Base-by-base conservation (phyloP, 2,888 invertebrate genomes). In the Drosophila stalkeri region DNA sequence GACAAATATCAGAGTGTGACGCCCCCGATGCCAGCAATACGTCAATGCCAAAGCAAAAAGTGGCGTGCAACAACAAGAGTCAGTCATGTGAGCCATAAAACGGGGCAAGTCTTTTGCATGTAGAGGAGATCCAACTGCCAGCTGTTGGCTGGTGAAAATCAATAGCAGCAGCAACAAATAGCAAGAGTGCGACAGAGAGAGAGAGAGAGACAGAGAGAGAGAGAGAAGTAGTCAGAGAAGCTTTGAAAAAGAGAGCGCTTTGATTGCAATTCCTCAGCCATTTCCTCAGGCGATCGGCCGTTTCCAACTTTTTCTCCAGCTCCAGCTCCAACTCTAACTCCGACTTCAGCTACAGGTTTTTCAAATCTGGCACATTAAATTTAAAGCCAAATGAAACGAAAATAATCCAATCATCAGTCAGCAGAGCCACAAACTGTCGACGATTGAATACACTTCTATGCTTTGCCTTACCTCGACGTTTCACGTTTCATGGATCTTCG, bases 321-420 rank as follows among this genome's bases (percentile, higher is more conserved):
- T 47, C n/a, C 23, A 27, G 9, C 51, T 49, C 16, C 20, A 44
- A 7, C 20, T 44, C 44, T 44, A 20, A 44, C 72, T 56, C 52
- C 31, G 46, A 20, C 62, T 55, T 57, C 85, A 85, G 85, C 59
- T 84, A 89, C 83, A 91, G 90, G 91, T 83, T 90, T 90, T 91
- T 82, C 80, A 91, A 90, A 88, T 85, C 89, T 90, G 91, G 82
- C 86, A 82, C 91, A 86, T 82, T 89, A 86, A 86, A 81, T 80
- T 76, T 81, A 76, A 82, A 89, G 73, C 79, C 88, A 85, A 85
- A 85, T 89, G 72, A 82, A 85, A 76, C 72, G 74, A 79, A 89
- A 77, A 87, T 70, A 79, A 78, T 76, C 65, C 88, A 88, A 88
- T 83, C 57, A 88, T 83, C 57, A 43, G 41, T 23, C 56, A 60